phyloP scores from a whole-genome alignment of 2,797 vertebrate genomes.

The Hephaestus fuliginosus region DNA sequence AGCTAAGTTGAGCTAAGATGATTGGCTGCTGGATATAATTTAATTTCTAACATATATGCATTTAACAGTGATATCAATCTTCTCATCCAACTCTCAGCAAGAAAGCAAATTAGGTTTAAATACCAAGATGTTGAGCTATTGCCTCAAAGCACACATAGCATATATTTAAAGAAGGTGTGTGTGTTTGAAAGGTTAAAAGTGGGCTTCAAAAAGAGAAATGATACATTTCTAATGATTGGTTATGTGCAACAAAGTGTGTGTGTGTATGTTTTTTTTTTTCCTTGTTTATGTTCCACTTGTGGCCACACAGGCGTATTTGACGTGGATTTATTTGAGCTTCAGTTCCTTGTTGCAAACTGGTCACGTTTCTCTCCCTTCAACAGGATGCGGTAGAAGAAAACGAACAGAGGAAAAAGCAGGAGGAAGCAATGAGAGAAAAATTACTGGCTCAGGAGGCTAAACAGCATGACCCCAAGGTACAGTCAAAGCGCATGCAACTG shows the following conservation, averaged over 20 bases:
- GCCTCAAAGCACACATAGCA: background rate
- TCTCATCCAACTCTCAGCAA: background rate
- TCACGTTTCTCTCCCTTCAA: constrained; percentile 53
- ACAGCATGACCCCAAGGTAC: constrained; percentile 88
- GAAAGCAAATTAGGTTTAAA: background rate
- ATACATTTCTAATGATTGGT: constrained; percentile 23
- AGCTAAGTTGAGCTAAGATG: constrained; percentile 6
- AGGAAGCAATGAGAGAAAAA: constrained; percentile 95
- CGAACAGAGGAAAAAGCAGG: constrained; percentile 94
- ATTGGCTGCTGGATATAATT: background rate
- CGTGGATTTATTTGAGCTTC: constrained; percentile 32
- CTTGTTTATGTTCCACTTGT: constrained; percentile 43
- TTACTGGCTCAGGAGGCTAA: constrained; percentile 96
- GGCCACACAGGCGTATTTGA: constrained; percentile 19
- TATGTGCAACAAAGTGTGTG: constrained; percentile 28
- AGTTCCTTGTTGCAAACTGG: constrained; percentile 38
- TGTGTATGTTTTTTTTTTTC: constrained; percentile 1
- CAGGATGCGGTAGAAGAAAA: constrained; percentile 95
- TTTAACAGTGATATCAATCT: background rate
- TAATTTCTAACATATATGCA: background rate
- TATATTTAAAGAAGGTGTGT: background rate
- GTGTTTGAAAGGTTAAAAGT: constrained; percentile 6
- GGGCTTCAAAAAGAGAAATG: background rate
- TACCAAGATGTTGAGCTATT: background rate
- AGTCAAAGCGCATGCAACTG: constrained; percentile 18